Evolutionary conservation across 2,888 invertebrate genomes (phyloP), one percentile per base, ranked within the genome.

Genomic region (Philereme transversata): DNA sequence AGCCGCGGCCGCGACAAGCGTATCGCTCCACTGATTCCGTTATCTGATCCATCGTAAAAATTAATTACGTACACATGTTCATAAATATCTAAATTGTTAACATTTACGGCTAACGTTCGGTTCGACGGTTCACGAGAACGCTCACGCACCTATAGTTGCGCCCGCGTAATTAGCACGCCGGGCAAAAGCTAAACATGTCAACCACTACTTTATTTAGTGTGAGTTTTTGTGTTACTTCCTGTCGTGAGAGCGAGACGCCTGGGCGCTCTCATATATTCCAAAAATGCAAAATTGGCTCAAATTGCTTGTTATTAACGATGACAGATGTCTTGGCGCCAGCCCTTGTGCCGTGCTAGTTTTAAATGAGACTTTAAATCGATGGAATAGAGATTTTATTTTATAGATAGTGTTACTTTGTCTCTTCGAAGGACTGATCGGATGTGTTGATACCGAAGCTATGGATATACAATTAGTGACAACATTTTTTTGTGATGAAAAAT

Each of bases 231-330:
- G 78, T 76, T 71, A 86, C 88, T 89, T 91, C 91, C 91, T 89
- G 90, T 77, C 77, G 77, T 75, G 80, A 81, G 83, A 84, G 81
- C 64, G 86, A 84, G 88, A 88, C 85, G 89, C 88, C 83, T 86
- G 86, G 84, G 78, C 82, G 83, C 84, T 84, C 81, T 78, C 74
- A 73, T 79, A 78, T 83, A 90, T 90, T 90, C 86, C 82, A 88
- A 91, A 91, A 88, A 91, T 90, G 87, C 89, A 81, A 86, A 90
- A 90, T 90, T 90, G 88, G 77, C 87, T 90, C 88, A 89, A 90
- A 91, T 91, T 90, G 90, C 89, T 88, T 85, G 85, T 90, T 91
- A 88, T 90, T 90, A 91, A 90, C 88, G 88, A 91, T 90, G 91
- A 91, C 90, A 90, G 90, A 91, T 91, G 91, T 86, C 84, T 84